These are phyloP conservation scores for Conchocele bisecta DNA, from an alignment of 2,888 invertebrate genomes.

Conservation along the genomic window DNA sequence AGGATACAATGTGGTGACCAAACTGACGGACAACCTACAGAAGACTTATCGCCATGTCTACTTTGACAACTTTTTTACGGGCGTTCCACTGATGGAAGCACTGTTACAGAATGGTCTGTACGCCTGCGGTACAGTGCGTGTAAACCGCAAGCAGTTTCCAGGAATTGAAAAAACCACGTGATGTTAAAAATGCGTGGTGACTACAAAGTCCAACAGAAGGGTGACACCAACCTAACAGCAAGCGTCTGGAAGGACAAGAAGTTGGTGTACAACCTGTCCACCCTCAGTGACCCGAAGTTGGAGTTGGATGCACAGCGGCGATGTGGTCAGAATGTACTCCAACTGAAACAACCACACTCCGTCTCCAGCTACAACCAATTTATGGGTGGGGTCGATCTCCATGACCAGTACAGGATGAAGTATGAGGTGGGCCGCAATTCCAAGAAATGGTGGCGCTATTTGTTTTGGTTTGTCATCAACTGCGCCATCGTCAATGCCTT, in stretches of 20 bases:
- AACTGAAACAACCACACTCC: conserved; percentile 35
- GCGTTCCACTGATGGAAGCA: conserved; percentile 11
- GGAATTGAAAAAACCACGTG: conserved; percentile 33
- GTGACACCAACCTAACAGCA: not conserved
- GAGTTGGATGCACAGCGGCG: not conserved
- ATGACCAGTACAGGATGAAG: conserved; percentile 41
- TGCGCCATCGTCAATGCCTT: conserved; percentile 45
- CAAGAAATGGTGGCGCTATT: conserved; percentile 46
- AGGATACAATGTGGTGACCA: conserved; percentile 28
- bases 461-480: conserved; percentile 43
- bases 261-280: conserved; percentile 30
- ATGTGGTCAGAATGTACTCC: conserved; percentile 4
- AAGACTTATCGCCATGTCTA: no score
- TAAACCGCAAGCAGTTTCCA: conserved; percentile 30
- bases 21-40: conserved; percentile 18
- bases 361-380: conserved; percentile 33
- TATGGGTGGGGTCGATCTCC: conserved; percentile 55
- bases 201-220: conserved; percentile 21
- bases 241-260: no score
- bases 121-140: conserved; percentile 37
- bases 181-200: conserved; percentile 19
- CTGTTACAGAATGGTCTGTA: conserved; percentile 38
- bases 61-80: conserved; percentile 18
- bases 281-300: conserved; percentile 30
- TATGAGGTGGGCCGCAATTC: conserved; percentile 41